Percentiles rank a stretch among this genome's conserved stretches.
Conservation (phyloP, 2,888 invertebrate species). For the Pammene fasciana region DNA sequence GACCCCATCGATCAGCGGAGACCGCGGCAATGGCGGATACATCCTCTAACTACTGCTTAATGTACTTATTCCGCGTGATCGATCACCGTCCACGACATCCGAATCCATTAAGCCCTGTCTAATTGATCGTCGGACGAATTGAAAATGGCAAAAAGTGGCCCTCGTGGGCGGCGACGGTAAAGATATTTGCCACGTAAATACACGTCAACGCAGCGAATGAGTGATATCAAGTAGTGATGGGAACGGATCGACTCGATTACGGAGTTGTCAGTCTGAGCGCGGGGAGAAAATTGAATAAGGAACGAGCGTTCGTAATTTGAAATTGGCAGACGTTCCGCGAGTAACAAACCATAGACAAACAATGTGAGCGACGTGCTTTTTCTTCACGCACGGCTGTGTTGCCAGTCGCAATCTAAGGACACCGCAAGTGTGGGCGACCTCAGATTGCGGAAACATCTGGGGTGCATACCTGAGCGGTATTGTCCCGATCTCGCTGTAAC, state of each 20-base stretch:
- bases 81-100: conserved; percentile 72
- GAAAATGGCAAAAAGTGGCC: conserved; percentile 73
- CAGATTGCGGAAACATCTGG: conserved; percentile 48
- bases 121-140: conserved; percentile 77
- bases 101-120: conserved; percentile 79
- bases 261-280: conserved; percentile 22
- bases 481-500: conserved; percentile 26
- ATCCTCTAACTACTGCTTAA: conserved; percentile 71
- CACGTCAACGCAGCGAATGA: conserved; percentile 32
- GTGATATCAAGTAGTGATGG: conserved; percentile 29
- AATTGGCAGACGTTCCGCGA: conserved; percentile 34
- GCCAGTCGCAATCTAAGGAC: conserved; percentile 41
- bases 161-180: conserved; percentile 30
- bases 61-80: conserved; percentile 75
- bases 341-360: conserved; percentile 36
- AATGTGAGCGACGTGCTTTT: conserved; percentile 37
- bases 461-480: conserved; percentile 29
- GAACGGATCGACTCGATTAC: conserved; percentile 28
- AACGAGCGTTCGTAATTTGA: conserved; percentile 34
- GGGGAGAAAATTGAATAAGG: conserved; percentile 32
- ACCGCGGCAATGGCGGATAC: conserved; percentile 54
- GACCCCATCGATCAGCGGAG: conserved; percentile 66
- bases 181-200: conserved; percentile 39
- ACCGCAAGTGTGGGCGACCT: conserved; percentile 50
- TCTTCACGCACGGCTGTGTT: conserved; percentile 40